These are phyloP conservation scores for Oryctes rhinoceros DNA, from an alignment of 1,140 invertebrate genomes.

Conservation along the genomic window DNA sequence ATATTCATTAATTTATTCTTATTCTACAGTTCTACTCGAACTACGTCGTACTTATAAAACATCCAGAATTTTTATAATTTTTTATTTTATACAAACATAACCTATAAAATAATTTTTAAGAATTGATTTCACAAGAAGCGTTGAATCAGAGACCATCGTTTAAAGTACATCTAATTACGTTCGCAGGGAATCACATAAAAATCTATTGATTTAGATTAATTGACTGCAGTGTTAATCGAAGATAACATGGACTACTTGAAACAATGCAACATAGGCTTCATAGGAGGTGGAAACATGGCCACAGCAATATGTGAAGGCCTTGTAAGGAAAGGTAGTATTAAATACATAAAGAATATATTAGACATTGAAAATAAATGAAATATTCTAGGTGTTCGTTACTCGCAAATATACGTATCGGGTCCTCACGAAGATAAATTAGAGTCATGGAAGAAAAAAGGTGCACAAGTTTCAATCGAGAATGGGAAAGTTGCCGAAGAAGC, in stretches of 20 bases:
- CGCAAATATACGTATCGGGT: conserved; percentile 73
- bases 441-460: conserved; percentile 71
- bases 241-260: conserved; percentile 19
- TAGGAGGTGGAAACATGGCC: conserved; percentile 95
- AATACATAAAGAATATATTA: conserved; percentile 49
- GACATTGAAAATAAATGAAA: background rate
- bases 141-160: background rate
- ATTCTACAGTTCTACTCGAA: too few relatives aligned
- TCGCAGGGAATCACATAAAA: too few relatives aligned
- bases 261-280: conserved; percentile 77
- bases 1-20: too few relatives aligned
- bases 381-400: conserved; percentile 58
- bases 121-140: background rate
- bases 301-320: conserved; percentile 86
- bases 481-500: conserved; percentile 69
- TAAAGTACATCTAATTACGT: background rate
- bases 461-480: conserved; percentile 70
- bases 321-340: conserved; percentile 65
- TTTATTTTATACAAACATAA: background rate
- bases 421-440: conserved; percentile 71
- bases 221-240: background rate
- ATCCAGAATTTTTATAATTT: too few relatives aligned
- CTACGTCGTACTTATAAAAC: too few relatives aligned
- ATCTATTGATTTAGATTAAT: background rate
- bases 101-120: background rate